phyloP scores from a whole-genome alignment of 2,888 invertebrate genomes.

The Steinernema scapterisci region DNA sequence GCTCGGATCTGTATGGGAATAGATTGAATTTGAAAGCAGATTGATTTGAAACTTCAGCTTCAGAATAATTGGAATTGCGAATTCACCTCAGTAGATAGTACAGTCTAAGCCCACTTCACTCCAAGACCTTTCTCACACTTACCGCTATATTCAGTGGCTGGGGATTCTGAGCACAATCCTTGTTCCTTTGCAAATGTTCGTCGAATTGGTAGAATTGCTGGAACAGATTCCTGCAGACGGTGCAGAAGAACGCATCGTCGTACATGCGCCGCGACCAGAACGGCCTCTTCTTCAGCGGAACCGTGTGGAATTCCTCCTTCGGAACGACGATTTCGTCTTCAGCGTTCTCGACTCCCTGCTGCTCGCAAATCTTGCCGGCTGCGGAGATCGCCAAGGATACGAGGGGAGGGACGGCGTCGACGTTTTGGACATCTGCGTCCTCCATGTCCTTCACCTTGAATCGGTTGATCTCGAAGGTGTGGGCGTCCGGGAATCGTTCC shows the following conservation, averaged over 20 bases:
- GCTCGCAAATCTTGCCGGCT: background rate
- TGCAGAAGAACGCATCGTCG: conserved; percentile 14
- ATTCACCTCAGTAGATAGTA: too few relatives aligned
- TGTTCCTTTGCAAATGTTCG: conserved; percentile 6
- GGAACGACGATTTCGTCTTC: background rate
- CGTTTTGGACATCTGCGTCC: background rate
- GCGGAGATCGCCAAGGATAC: background rate
- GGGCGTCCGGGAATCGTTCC: conserved; percentile 19
- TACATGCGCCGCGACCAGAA: conserved; percentile 17
- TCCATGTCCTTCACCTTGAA: conserved; percentile 11
- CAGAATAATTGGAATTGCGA: background rate
- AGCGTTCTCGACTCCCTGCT: background rate
- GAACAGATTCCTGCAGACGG: conserved; percentile 8
- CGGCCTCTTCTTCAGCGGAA: background rate
- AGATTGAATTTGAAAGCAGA: too few relatives aligned
- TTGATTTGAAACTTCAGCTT: background rate
- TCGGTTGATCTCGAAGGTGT: conserved; percentile 12
- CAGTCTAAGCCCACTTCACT: too few relatives aligned
- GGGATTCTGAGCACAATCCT: background rate
- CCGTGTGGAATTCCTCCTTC: background rate
- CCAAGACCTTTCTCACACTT: too few relatives aligned
- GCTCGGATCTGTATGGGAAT: conserved; percentile 20
- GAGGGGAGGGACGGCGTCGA: background rate
- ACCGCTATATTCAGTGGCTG: conserved; percentile 2
- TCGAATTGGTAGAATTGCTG: background rate